Evolutionary conservation across 1,140 invertebrate genomes (phyloP).

Genomic region (Cyclina sinensis): DNA sequence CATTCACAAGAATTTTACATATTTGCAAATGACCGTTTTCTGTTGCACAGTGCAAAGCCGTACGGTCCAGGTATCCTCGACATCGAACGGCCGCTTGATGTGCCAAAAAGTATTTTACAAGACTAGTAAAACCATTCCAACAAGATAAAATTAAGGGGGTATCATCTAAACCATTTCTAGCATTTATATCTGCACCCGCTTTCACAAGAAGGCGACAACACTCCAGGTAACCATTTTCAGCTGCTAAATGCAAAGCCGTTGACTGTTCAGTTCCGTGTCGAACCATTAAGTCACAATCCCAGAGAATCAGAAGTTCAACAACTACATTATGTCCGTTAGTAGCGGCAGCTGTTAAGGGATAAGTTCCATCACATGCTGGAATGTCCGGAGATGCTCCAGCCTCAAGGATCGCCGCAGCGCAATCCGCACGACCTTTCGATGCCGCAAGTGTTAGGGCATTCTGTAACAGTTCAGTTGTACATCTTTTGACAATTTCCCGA

Average conservation of each 20-base stretch:
- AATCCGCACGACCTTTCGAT: slow-evolving; percentile 69
- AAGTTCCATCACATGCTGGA: slow-evolving; percentile 88
- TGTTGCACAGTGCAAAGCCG: slow-evolving; percentile 83
- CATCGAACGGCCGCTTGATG: slow-evolving; percentile 94
- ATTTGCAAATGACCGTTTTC: slow-evolving; percentile 84
- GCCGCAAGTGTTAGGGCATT: slow-evolving; percentile 72
- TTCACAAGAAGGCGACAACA: slow-evolving; percentile 88
- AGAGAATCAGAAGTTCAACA: slow-evolving; percentile 92
- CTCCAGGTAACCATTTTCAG: slow-evolving; percentile 86
- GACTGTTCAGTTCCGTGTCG: slow-evolving; percentile 79
- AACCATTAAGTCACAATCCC: slow-evolving; percentile 88
- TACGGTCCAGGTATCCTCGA: slow-evolving; percentile 85
- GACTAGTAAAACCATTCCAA: slow-evolving; percentile 93
- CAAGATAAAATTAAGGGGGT: slow-evolving; percentile 95
- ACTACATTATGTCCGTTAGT: slow-evolving; percentile 94
- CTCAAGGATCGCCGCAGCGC: slow-evolving; percentile 74
- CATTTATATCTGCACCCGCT: slow-evolving; percentile 81
- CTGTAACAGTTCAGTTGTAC: slow-evolving; percentile 62
- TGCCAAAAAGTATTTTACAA: slow-evolving; percentile 93
- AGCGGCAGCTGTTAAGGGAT: slow-evolving; percentile 94
- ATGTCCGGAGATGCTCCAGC: slow-evolving; percentile 73
- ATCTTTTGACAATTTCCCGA: slow-evolving; percentile 59
- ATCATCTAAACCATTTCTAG: slow-evolving; percentile 87
- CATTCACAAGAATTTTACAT: slow-evolving; percentile 87
- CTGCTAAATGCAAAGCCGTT: slow-evolving; percentile 84